A percentile compares a stretch with the other conserved stretches of the same genome.
phyloP scores from a whole-genome alignment of 2,797 vertebrate species.

The Fistularia commersonii region DNA sequence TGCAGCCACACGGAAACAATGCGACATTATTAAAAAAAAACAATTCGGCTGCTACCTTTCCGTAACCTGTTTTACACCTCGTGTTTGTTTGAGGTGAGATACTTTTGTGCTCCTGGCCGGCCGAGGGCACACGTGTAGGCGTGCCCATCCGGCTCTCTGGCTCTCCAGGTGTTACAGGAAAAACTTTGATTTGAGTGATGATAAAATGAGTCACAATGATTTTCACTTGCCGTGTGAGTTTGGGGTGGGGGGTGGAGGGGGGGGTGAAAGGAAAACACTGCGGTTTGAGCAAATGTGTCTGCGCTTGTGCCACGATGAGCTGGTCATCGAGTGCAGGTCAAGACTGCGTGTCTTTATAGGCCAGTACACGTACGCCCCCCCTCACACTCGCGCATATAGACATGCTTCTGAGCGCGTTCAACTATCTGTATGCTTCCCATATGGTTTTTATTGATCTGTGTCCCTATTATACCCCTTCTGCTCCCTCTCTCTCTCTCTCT shows the following conservation, averaged over 20 bases:
- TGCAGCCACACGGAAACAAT: too few relatives aligned
- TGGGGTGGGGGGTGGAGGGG: conserved; percentile 8
- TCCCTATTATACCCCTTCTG: conserved; percentile 49
- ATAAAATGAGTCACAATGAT: conserved; percentile 36
- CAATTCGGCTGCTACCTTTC: conserved; percentile 15
- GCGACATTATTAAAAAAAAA: conserved; percentile 20
- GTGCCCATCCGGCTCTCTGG: too few relatives aligned
- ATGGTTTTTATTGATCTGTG: conserved; percentile 70
- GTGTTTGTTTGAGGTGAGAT: background rate
- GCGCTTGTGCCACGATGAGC: conserved; percentile 42
- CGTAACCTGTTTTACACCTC: conserved; percentile 20
- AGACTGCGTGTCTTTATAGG: conserved; percentile 10
- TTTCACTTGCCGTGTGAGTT: conserved; percentile 5
- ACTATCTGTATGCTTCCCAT: conserved; percentile 55
- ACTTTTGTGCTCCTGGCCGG: background rate
- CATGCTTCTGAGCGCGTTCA: background rate
- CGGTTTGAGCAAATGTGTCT: conserved; percentile 30
- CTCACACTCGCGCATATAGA: too few relatives aligned
- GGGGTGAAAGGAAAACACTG: conserved; percentile 29
- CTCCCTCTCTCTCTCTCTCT: conserved; percentile 32
- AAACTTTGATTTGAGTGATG: conserved; percentile 26
- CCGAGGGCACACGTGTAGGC: too few relatives aligned
- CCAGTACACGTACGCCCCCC: conserved; percentile 11
- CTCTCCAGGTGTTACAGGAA: conserved; percentile 48
- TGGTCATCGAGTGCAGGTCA: conserved; percentile 24